Evolutionary conservation across 2,888 invertebrate genomes (phyloP), one percentile per base, ranked within the genome.

Genomic region (Leucozona laternaria): DNA sequence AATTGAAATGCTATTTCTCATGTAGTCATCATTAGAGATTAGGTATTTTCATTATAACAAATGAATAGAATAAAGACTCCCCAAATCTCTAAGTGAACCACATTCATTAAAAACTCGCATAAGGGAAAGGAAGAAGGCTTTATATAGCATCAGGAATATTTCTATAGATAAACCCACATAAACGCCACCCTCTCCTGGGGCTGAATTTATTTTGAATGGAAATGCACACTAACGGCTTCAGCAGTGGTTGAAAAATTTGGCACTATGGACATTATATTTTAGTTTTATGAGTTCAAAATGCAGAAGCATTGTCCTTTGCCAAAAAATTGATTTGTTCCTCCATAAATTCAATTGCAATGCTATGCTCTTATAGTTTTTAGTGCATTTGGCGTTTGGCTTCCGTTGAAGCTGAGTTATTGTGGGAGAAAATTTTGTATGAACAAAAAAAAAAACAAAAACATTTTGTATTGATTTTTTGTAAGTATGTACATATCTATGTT

Each of bases 191-290:
- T 68, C 37, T 80, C 79, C 57, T 53, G 17, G 40, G 78, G 66
- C 73, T 73, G 70, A 64, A 50, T 62, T 40, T 58, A 53, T 70
- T 31, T 72, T 53, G 20, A 17, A 68, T 50, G 43, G 70, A 55
- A 53, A 37, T 62, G 76, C 40, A 80, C 68, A 72, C 43, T 45
- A 37, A 40, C 58, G 50, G 43, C 25, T 25, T 50, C 15, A 25
- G 17, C 1, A 20, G 31, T 50, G n/a, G 50, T 66, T 70, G 50
- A 28, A 77, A 66, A n/a, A n/a, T 77, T 85, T 85, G 81, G 80
- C 85, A 85, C 58, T 85, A n/a, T n/a, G 85, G 85, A 73, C 81
- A 78, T 64, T 70, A 78, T 85, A 81, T 85, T 81, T 73, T 70
- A 57, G 72, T 66, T 77, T 78, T 77, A 70, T 81, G 77, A 48